Evolutionary conservation across 92 coral and sea anemone genomes (phyloP), one percentile per base, ranked within the genome.

Genomic region (Diadumene lineata): DNA sequence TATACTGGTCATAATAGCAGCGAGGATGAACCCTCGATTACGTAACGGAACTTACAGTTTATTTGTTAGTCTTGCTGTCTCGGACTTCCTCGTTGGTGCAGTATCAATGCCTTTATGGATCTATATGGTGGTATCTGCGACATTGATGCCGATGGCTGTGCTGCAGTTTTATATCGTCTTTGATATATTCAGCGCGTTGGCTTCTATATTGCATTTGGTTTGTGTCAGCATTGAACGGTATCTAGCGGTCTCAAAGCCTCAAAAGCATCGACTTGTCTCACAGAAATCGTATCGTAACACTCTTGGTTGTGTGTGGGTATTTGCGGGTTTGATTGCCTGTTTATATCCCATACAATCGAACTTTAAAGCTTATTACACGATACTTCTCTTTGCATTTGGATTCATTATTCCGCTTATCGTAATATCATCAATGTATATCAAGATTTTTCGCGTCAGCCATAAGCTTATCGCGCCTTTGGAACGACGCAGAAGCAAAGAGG

Each of bases 61-160:
- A n/a, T 88, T 90, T 32, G 89, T 87, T 31, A 86, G 89, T 64
- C 82, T 90, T 7, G 92, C 96, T 21, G 69, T 84, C 60, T 86
- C 88, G 7, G 96, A 90, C 53, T 84, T 87, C 32, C 83, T 90
- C n/a, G 96, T 90, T 11, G 96, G 96, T 9, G 76, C 80, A 3
- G 66, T 90, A 2, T 87, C 92, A 11, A 75, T 90, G 70, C 96
- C 96, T 0, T 51, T 90, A 64, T 90, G 96, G 89, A 81, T 84
- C 43, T 82, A 83, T 67, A 56, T 64, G 73, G 48, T 64, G 60
- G 62, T 58, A 7, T 83, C 90, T 33, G 64, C 60, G 25, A 77
- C 80, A 13, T 29, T 22, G 15, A 78, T 78, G 82, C 60, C 82
- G 21, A 29, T n/a, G 21, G 58, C 55, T 0, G 68, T 78, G 15